Percentiles rank a stretch among this genome's conserved stretches.
Conservation (phyloP, 2,888 invertebrate genomes). For the Thera obeliscata region DNA sequence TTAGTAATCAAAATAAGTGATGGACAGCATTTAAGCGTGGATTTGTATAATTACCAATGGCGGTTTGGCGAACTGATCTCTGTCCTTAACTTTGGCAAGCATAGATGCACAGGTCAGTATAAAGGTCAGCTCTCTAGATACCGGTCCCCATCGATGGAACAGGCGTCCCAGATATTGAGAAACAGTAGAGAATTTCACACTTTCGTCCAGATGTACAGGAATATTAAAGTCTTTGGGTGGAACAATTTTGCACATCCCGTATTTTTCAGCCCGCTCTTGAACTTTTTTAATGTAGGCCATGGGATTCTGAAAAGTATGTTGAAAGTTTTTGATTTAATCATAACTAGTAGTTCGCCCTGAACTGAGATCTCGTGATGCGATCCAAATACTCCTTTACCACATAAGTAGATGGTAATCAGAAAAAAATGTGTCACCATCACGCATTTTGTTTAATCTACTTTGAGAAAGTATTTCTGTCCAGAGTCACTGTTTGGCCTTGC, state of each 20-base stretch:
- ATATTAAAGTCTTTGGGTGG: constrained; percentile 90
- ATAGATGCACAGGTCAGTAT: constrained; percentile 87
- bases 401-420: no score
- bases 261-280: constrained; percentile 5
- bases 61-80: constrained; percentile 79
- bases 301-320: constrained; percentile 22
- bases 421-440: no score
- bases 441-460: no score
- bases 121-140: constrained; percentile 92
- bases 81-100: constrained; percentile 60
- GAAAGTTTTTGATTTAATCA: no score
- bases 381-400: no score
- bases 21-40: no score
- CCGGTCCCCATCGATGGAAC: constrained; percentile 95
- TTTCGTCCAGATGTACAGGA: constrained; percentile 92
- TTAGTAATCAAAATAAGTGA: no score
- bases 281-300: constrained; percentile 17
- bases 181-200: constrained; percentile 93
- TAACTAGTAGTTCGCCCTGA: no score
- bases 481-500: no score
- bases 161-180: constrained; percentile 96
- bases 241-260: constrained; percentile 94
- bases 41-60: constrained; percentile 87
- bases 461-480: no score
- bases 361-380: no score